Conservation (phyloP, 2,797 vertebrate species). For the Sebastes hopkinsi region DNA sequence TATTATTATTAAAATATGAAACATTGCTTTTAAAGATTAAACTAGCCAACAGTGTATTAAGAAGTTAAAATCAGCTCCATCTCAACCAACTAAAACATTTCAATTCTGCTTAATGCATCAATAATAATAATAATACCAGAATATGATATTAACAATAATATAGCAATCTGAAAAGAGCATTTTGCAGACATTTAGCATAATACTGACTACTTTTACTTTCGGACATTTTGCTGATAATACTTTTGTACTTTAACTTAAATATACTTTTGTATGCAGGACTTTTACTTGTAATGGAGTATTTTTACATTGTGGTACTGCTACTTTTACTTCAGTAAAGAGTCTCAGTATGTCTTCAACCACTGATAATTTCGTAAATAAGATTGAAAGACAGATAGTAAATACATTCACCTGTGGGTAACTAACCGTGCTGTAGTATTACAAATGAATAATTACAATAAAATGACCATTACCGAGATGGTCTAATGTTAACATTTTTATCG, state of each 20-base stretch:
- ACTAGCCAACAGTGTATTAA: fast-evolving
- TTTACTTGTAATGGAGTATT: background rate
- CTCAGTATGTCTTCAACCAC: background rate
- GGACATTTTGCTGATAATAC: background rate
- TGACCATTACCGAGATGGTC: too few species aligned
- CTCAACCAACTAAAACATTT: background rate
- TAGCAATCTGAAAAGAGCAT: background rate
- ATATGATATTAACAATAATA: background rate
- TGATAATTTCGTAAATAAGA: background rate
- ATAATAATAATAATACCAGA: background rate
- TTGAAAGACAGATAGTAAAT: background rate
- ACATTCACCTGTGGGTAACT: too few species aligned
- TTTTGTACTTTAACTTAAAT: background rate
- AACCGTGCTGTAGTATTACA: too few species aligned
- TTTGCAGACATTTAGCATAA: background rate
- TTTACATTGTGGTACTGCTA: background rate
- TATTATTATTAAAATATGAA: background rate
- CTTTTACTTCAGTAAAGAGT: background rate
- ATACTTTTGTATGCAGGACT: background rate
- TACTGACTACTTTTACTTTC: background rate
- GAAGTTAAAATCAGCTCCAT: background rate
- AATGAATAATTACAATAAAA: too few species aligned
- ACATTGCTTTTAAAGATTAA: background rate
- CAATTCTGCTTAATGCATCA: background rate
- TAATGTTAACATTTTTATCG: too few species aligned